Evolutionary conservation across 2,888 invertebrate genomes (phyloP).

Genomic region (Zygothrica quintamaculata): DNA sequence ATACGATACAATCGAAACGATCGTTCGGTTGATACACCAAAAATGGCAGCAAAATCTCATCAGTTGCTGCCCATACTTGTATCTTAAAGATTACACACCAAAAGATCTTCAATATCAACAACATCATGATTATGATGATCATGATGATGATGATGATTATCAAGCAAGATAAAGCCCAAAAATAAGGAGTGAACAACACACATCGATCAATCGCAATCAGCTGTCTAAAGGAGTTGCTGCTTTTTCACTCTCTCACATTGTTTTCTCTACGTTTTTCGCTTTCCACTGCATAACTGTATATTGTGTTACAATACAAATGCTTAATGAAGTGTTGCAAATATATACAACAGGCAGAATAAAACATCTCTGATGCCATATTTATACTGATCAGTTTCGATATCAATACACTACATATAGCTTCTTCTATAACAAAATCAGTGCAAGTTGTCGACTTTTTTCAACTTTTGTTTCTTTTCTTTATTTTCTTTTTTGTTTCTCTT

Average conservation of each 20-base stretch:
- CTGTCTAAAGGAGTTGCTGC: conserved; percentile 10
- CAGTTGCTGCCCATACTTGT: conserved; percentile 76
- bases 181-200: no score
- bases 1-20: no score
- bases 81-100: conserved; percentile 48
- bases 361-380: no score
- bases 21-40: conserved; percentile 54
- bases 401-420: no score
- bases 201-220: conserved; percentile 43
- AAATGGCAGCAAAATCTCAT: conserved; percentile 82
- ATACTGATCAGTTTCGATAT: no score
- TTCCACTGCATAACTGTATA: conserved; percentile 55
- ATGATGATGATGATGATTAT: conserved; percentile 28
- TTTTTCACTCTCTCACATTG: conserved; percentile 7
- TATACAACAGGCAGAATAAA: no score
- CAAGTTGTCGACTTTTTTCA: neutral
- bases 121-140: conserved; percentile 30
- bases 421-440: no score
- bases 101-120: conserved; percentile 51
- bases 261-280: conserved; percentile 33
- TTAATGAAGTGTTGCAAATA: no score
- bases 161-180: conserved; percentile 43
- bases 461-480: neutral
- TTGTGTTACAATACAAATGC: no score
- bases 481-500: neutral